These are phyloP conservation scores for Scyliorhinus canicula DNA, from an alignment of 2,797 vertebrate species.

Conservation along the genomic window DNA sequence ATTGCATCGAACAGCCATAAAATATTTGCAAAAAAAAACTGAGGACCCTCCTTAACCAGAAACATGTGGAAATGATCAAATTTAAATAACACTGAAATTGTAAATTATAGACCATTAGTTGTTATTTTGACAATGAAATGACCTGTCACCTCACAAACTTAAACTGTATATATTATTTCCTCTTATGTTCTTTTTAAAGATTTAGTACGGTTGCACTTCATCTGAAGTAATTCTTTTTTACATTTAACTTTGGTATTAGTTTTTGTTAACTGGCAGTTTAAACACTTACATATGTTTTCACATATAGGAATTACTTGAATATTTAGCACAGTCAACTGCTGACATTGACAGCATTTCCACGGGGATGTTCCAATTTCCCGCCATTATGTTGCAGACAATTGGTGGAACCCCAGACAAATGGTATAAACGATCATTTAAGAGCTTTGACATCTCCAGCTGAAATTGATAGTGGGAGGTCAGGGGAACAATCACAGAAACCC, in stretches of 20 bases:
- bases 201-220: background rate
- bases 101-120: conserved; percentile 21
- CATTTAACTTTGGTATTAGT: background rate
- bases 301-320: background rate
- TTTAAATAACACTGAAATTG: conserved; percentile 10
- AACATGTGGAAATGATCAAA: conserved; percentile 31
- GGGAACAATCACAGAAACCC: background rate
- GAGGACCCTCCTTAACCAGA: conserved; percentile 7
- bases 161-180: conserved; percentile 20
- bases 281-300: conserved; percentile 19
- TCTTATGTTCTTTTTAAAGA: background rate
- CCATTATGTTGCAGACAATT: background rate
- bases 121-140: conserved; percentile 18
- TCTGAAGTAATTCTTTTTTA: background rate
- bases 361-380: background rate
- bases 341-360: background rate
- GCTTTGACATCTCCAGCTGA: background rate
- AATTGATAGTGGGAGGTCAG: background rate
- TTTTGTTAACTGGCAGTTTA: background rate
- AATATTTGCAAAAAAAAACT: conserved; percentile 1
- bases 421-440: background rate
- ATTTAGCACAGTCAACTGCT: background rate
- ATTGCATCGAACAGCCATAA: conserved; percentile 12
- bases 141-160: background rate
- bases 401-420: background rate